Percentiles rank a stretch among this genome's conserved stretches.
Evolutionary conservation across 2,113 vertebrate genomes (phyloP).

Genomic region (Syrrhaptes paradoxus): DNA sequence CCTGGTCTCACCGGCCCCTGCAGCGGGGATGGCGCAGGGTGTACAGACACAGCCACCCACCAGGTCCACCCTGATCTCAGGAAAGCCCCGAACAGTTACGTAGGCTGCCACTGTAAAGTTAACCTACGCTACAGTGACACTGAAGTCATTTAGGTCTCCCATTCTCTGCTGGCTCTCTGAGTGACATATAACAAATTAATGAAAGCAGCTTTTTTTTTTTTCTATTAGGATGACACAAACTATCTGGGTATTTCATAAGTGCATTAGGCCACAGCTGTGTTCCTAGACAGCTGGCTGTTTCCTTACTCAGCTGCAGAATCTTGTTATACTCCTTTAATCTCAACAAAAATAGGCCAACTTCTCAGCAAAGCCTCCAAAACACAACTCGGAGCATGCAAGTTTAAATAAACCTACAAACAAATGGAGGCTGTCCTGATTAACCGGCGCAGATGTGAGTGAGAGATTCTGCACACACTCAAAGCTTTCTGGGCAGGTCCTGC

Average conservation of each 20-base stretch:
- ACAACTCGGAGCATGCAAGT: neutral
- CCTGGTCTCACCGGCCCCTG: neutral
- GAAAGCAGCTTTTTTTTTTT: neutral
- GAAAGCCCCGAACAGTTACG: neutral
- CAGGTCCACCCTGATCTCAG: neutral
- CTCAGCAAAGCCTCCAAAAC: conserved; percentile 1
- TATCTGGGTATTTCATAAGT: neutral
- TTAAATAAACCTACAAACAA: conserved; percentile 1
- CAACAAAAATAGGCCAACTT: neutral
- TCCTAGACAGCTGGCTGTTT: neutral
- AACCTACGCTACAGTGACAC: neutral
- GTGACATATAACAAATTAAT: neutral
- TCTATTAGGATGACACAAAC: neutral
- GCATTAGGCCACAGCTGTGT: neutral
- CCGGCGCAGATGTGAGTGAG: neutral
- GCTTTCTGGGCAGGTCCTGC: neutral
- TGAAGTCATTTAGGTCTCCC: neutral
- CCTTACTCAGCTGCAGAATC: neutral
- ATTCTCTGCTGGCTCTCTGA: neutral
- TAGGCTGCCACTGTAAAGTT: accelerated
- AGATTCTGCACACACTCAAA: neutral
- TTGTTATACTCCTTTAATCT: neutral
- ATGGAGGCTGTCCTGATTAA: neutral
- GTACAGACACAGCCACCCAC: neutral
- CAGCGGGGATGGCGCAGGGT: neutral